Conservation (phyloP, 2,113 vertebrate genomes). For the Callaeas wilsoni region DNA sequence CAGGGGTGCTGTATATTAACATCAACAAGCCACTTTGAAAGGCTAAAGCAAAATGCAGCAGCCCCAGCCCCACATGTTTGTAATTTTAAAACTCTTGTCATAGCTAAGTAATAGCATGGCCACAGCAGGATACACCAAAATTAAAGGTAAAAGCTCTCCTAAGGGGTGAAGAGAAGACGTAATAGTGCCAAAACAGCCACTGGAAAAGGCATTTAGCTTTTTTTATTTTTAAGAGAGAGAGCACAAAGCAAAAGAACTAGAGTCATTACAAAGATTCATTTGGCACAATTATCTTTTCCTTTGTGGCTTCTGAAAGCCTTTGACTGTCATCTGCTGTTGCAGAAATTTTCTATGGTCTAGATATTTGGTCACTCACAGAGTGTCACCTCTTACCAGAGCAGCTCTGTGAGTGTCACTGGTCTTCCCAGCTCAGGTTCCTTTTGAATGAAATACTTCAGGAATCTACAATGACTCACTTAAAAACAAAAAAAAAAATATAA, state of each 20-base stretch:
- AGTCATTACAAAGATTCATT: background rate
- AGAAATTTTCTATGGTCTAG: background rate
- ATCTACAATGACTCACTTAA: background rate
- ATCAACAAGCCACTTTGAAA: conserved; percentile 54
- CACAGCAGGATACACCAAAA: conserved; percentile 53
- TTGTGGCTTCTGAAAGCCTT: background rate
- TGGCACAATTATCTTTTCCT: background rate
- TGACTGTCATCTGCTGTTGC: background rate
- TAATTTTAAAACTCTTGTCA: conserved; percentile 61
- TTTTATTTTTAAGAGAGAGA: background rate
- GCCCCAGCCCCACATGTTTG: background rate
- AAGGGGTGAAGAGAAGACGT: background rate
- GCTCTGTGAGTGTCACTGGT: background rate
- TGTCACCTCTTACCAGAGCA: background rate
- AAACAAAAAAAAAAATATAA: too few relatives aligned
- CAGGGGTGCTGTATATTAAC: conserved; percentile 50
- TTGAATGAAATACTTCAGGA: background rate
- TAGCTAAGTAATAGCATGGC: conserved; percentile 62
- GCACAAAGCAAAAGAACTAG: background rate
- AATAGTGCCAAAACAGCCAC: background rate
- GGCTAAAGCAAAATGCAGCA: conserved; percentile 44
- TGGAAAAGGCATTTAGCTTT: conserved; percentile 19
- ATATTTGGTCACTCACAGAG: background rate
- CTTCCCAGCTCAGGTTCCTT: background rate
- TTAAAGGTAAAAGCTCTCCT: conserved; percentile 54